Evolutionary conservation across 2,888 invertebrate genomes (phyloP), one percentile per base, ranked within the genome.

Genomic region (Eristalinus aeneus): DNA sequence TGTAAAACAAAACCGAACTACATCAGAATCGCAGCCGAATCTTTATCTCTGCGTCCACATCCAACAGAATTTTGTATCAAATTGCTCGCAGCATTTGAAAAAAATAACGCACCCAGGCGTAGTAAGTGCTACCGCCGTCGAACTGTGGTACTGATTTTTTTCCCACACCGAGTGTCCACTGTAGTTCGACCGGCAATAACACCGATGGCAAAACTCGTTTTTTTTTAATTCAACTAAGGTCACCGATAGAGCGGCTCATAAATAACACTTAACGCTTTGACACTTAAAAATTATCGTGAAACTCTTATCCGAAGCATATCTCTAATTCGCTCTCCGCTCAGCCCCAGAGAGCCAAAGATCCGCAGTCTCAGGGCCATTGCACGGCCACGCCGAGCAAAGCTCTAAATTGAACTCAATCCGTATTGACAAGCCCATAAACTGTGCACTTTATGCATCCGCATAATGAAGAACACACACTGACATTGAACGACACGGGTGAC

Each of bases 281-380:
- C 81, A 81, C 69, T 72, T 85, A 63, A 16, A 85, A 85, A 77
- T 81, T 77, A 85, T 85, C 73, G 63, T 60, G n/a, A 69, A 36
- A 77, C 22, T 73, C 68, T 81, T 85, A 85, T 85, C 85, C 65
- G 73, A 77, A 81, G 77, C 81, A 81, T 69, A 85, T 85, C 81
- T 85, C 73, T 81, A 69, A 81, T 81, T 68, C 58, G 69, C 31
- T 81, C 79, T 67, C 36, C 58, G 71, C 46, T 27, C 65, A 61
- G 53, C 46, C 20, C 53, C 9, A 12, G 31, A 23, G 23, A 22
- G 9, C 4, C 22, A 63, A 67, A 46, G 39, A 31, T 5, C 9
- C 20, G 16, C 5, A 20, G 23, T n/a, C 11, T 5, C 31, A 63
- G 67, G 27, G 27, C 27, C 27, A 5, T 27, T 5, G 39, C 73